These are phyloP conservation scores for Heterotis niloticus DNA, from an alignment of 2,113 vertebrate genomes.

Conservation along the genomic window DNA sequence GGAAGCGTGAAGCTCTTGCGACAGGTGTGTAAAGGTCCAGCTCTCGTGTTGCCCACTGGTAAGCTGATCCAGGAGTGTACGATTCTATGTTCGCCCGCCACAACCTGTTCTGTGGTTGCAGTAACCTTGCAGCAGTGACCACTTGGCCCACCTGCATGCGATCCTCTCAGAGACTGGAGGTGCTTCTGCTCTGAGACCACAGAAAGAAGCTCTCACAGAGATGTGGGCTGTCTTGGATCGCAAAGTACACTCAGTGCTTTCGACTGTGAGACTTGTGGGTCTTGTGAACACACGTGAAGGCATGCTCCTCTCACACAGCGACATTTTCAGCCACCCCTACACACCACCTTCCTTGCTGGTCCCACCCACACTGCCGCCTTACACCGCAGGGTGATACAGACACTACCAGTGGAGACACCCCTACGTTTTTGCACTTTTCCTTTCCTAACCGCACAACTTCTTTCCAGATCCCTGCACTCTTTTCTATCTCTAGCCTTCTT, in stretches of 20 bases:
- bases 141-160: slow-evolving; percentile 40
- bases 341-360: slow-evolving; percentile 30
- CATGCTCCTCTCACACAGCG: slow-evolving; percentile 31
- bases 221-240: slow-evolving; percentile 41
- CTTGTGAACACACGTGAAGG: slow-evolving; percentile 20
- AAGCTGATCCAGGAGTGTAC: slow-evolving; percentile 16
- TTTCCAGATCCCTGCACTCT: too few relatives aligned
- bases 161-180: slow-evolving; percentile 39
- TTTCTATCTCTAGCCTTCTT: too few relatives aligned
- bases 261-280: too few relatives aligned
- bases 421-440: slow-evolving; percentile 19
- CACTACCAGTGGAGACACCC: slow-evolving; percentile 30
- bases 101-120: slow-evolving; percentile 29
- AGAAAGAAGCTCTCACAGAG: slow-evolving; percentile 35
- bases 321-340: slow-evolving; percentile 39
- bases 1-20: too few relatives aligned
- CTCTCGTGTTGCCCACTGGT: slow-evolving; percentile 1
- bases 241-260: not conserved
- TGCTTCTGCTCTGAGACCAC: slow-evolving; percentile 40
- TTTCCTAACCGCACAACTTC: too few relatives aligned
- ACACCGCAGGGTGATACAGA: slow-evolving; percentile 36
- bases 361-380: slow-evolving; percentile 35
- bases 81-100: slow-evolving; percentile 30
- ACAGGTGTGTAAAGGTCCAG: too few relatives aligned
- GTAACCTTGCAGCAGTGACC: slow-evolving; percentile 39